These are phyloP conservation scores for Alethe diademata DNA, from an alignment of 2,113 vertebrate genomes.

Conservation along the genomic window DNA sequence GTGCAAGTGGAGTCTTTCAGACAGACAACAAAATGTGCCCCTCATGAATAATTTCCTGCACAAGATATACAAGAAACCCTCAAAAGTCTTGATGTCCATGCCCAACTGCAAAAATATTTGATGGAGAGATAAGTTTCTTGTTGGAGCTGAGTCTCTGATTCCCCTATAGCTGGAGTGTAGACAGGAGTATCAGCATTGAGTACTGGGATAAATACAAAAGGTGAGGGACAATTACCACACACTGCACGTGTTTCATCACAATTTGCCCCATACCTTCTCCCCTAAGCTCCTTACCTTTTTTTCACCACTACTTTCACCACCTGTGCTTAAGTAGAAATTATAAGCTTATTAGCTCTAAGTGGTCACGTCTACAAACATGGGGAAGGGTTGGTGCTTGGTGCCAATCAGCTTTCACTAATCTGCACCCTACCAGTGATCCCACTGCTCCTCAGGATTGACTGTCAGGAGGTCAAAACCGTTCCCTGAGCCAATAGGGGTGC, in stretches of 20 bases:
- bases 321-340: slow-evolving; percentile 44
- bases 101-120: not conserved
- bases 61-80: not conserved
- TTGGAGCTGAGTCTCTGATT: not conserved
- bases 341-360: slow-evolving; percentile 55
- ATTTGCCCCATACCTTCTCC: not conserved
- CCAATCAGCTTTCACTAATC: slow-evolving; percentile 47
- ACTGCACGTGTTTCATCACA: not conserved
- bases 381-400: slow-evolving; percentile 11
- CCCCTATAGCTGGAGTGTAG: not conserved
- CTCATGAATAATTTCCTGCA: not conserved
- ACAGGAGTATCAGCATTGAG: not conserved
- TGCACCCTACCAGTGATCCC: not conserved
- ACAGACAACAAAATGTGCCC: not conserved
- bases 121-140: not conserved
- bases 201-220: not conserved
- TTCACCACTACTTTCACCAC: slow-evolving; percentile 27
- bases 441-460: not conserved
- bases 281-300: not conserved
- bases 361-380: slow-evolving; percentile 49
- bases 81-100: not conserved
- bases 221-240: not conserved
- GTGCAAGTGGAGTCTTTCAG: not conserved
- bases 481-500: not conserved
- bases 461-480: not conserved